Conservation (phyloP, 2,888 invertebrate species). For the Melitaea athalia region DNA sequence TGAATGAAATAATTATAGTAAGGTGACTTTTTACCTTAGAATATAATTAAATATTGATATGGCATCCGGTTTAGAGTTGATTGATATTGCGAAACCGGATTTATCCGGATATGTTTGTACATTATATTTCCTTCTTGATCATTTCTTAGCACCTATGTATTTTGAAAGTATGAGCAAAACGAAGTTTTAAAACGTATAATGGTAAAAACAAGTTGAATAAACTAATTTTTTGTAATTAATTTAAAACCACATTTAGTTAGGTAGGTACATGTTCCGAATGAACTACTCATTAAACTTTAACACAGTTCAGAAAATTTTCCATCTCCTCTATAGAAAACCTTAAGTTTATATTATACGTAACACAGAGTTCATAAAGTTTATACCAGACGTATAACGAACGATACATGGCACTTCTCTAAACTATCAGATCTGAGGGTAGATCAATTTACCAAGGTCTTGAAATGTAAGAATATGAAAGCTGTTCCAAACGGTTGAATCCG, state of each 20-base stretch:
- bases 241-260: too few species aligned
- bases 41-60: neutral
- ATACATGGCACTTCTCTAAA: slow-evolving; percentile 11
- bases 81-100: neutral
- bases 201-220: too few species aligned
- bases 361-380: too few species aligned
- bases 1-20: slow-evolving; percentile 18
- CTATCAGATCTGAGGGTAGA: neutral
- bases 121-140: neutral
- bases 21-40: slow-evolving; percentile 2
- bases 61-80: neutral
- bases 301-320: too few species aligned
- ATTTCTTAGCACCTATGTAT: neutral
- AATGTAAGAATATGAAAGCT: slow-evolving; percentile 39
- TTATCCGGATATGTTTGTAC: neutral
- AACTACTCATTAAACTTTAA: too few species aligned
- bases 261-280: too few species aligned
- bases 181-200: too few species aligned
- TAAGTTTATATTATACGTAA: too few species aligned
- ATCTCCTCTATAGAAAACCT: too few species aligned
- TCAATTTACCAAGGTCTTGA: slow-evolving; percentile 37
- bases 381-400: neutral
- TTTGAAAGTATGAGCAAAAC: too few species aligned
- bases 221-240: too few species aligned
- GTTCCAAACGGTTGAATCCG: slow-evolving; percentile 34